These are phyloP conservation scores for Drosophila birchii DNA, from an alignment of 2,888 invertebrate genomes.

Conservation along the genomic window DNA sequence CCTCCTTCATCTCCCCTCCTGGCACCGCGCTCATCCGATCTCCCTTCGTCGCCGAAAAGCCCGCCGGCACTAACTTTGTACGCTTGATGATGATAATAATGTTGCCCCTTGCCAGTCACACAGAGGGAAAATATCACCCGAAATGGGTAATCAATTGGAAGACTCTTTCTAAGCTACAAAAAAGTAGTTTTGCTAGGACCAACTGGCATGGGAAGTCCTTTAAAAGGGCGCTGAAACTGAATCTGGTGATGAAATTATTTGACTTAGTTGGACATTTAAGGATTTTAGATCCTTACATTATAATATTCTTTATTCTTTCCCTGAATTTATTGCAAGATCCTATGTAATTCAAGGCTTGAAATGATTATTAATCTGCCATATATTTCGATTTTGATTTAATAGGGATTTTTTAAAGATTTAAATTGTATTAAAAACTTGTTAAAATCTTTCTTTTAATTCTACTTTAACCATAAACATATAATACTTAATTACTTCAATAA, in stretches of 20 bases:
- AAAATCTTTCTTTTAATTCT: background rate
- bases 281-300: background rate
- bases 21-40: background rate
- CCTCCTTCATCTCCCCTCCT: constrained; percentile 3
- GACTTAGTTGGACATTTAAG: background rate
- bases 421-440: background rate
- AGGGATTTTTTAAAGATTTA: fast-evolving
- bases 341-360: background rate
- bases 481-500: background rate
- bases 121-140: constrained; percentile 21
- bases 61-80: constrained; percentile 77
- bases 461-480: background rate
- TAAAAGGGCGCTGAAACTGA: background rate
- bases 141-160: constrained; percentile 10
- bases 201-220: background rate
- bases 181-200: background rate
- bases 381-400: background rate
- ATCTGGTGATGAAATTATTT: background rate
- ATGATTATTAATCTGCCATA: background rate
- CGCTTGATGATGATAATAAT: constrained; percentile 79
- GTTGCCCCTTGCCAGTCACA: constrained; percentile 66
- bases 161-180: background rate
- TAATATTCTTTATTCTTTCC: background rate
- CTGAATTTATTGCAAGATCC: background rate
- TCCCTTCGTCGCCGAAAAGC: constrained; percentile 49